Conservation (phyloP, 2,113 vertebrate species). For the Isurus oxyrinchus region DNA sequence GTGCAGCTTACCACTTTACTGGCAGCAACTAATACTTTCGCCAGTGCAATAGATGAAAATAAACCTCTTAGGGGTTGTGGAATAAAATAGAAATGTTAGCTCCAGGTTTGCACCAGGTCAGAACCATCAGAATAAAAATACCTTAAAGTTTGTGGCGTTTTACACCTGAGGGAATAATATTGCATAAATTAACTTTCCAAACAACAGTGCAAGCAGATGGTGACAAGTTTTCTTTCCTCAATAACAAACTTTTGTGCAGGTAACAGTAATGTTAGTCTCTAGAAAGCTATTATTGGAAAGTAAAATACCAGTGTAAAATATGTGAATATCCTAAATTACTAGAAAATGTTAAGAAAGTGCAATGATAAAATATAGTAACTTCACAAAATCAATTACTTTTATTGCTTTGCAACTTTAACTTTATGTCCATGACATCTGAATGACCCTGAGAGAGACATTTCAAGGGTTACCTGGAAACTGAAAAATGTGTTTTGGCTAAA, state of each 20-base stretch:
- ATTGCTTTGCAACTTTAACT: background rate
- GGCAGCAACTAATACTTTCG: background rate
- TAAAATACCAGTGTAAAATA: background rate
- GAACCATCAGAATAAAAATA: background rate
- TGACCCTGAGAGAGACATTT: background rate
- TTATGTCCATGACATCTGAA: background rate
- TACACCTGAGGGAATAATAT: background rate
- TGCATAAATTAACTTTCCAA: conserved; percentile 1
- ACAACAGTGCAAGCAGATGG: background rate
- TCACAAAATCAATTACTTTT: background rate
- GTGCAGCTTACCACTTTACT: background rate
- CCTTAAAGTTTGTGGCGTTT: background rate
- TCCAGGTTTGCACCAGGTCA: background rate
- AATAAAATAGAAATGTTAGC: background rate
- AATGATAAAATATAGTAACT: background rate
- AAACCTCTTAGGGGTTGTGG: background rate
- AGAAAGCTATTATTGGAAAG: background rate
- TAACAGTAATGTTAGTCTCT: background rate
- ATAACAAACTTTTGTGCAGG: background rate
- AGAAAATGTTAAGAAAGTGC: background rate
- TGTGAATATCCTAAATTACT: background rate
- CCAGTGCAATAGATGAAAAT: background rate
- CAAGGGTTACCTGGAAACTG: background rate
- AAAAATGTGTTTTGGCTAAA: conserved; percentile 24
- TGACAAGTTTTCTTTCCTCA: background rate